Conservation (phyloP, 2,888 invertebrate genomes). For the Xiphydria camelus region DNA sequence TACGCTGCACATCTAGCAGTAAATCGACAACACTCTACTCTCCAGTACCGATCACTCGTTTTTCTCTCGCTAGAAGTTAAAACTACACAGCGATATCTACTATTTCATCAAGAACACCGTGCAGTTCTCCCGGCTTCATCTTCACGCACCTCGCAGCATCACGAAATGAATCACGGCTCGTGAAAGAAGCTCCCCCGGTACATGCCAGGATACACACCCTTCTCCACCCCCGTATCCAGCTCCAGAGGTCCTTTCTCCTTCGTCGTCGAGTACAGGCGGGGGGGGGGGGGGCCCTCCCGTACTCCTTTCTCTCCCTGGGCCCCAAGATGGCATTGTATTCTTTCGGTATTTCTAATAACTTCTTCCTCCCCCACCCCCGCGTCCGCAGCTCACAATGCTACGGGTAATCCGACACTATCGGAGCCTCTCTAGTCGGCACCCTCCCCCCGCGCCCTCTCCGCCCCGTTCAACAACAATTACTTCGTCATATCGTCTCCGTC, state of each 20-base stretch:
- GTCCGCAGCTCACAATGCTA: slow-evolving; percentile 46
- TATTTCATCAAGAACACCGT: not conserved
- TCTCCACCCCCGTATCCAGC: no score
- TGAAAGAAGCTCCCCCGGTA: no score
- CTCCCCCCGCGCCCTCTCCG: slow-evolving; percentile 3
- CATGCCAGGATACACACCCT: no score
- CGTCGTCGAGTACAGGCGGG: slow-evolving; percentile 13
- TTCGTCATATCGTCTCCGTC: slow-evolving; percentile 42
- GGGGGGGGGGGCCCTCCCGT: slow-evolving; percentile 21
- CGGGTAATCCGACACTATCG: slow-evolving; percentile 48
- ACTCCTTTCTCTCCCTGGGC: slow-evolving; percentile 26
- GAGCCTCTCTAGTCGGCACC: slow-evolving; percentile 11
- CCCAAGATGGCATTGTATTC: slow-evolving; percentile 31
- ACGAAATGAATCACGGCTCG: no score
- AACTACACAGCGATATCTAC: not conserved
- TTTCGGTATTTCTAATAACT: slow-evolving; percentile 47
- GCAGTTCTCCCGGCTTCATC: not conserved
- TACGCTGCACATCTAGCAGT: no score
- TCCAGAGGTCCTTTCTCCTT: no score
- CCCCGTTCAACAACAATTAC: slow-evolving; percentile 42
- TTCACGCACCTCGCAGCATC: not conserved
- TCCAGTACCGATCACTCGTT: no score
- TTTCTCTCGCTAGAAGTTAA: no score
- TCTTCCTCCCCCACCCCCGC: slow-evolving; percentile 14
- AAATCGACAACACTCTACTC: no score